Base-by-base conservation (phyloP, 2,797 vertebrate genomes). In the Enteromius mattozi region DNA sequence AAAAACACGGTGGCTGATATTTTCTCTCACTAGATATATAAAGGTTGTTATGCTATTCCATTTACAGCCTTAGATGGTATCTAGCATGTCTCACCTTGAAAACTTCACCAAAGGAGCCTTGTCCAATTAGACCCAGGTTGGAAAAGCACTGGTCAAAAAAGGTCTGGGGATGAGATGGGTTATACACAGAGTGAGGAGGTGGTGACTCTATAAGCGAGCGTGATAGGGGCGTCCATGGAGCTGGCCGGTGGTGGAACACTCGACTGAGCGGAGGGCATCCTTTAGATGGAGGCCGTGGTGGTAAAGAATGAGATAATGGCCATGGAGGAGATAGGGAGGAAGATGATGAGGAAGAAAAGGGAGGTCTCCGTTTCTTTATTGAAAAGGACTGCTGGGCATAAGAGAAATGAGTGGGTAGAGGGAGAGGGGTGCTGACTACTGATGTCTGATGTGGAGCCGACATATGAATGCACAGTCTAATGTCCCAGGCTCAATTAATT, bases 91-190 rank as follows among this genome's bases (percentile, higher is more conserved):
- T 94, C 81, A 98, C 97, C 96, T 97, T 97, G 89, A 96, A 97
- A 21, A 98, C 97, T 82, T 97, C 96, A n/a, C 97, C 97, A 0
- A 96, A 98, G 2, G 96, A 98, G 68, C 97, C 97, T 0, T 94
- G 93, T 14, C 97, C 97, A 79, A 98, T 91, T 51, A 95, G 92
- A 63, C 96, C 95, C 33, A 98, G 92, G 87, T 93, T 95, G 84
- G 93, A 94, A 91, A 97, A 98, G 84, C 94, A 97, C 91, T 98
- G 97, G 84, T 83, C 94, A 86, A 97, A 98, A 91, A 96, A 97
- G 65, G 95, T 92, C 86, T 95, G 93, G 0, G 91, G 94, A 86
- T 92, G 95, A 88, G 84, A 90, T 1, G 95, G 95, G 90, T 97
- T 93, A 6, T 97, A 98, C 0, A 94, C 78, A 0, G 93, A 92